phyloP scores from a whole-genome alignment of 64 coral and sea anemone genomes.

The Montipora cactus region DNA sequence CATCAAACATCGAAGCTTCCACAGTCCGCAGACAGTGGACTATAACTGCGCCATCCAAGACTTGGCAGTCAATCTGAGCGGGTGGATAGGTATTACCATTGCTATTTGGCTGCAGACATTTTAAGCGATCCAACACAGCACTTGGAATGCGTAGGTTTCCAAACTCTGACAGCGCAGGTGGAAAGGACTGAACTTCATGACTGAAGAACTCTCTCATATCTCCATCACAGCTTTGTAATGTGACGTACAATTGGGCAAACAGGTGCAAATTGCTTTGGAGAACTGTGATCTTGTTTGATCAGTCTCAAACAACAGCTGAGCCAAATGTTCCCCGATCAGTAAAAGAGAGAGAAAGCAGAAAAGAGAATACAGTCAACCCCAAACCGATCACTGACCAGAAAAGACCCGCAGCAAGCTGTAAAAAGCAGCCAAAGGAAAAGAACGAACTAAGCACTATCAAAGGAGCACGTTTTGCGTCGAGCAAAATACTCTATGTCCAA shows the following conservation, averaged over 20 bases:
- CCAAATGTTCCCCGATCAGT: no score
- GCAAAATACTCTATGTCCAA: no score
- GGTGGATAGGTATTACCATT: constrained; percentile 14
- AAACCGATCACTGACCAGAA: no score
- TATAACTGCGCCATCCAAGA: constrained; percentile 66
- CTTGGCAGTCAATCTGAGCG: constrained; percentile 49
- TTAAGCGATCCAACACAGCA: constrained; percentile 50
- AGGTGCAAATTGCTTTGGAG: constrained; percentile 58
- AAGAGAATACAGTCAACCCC: no score
- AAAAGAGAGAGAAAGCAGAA: no score
- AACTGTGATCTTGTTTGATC: constrained; percentile 47
- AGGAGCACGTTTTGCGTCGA: no score
- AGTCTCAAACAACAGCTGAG: no score
- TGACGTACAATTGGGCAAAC: constrained; percentile 61
- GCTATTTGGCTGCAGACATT: constrained; percentile 43
- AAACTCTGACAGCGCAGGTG: constrained; percentile 67
- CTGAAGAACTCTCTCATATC: constrained; percentile 77
- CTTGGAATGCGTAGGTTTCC: constrained; percentile 62
- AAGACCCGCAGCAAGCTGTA: no score
- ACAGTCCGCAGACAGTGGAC: constrained; percentile 53
- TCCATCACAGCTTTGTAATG: constrained; percentile 64
- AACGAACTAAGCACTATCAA: no score
- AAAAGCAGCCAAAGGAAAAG: no score
- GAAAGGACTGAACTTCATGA: constrained; percentile 68
- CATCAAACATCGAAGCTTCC: constrained; percentile 57